Conservation (phyloP, 2,888 invertebrate genomes). For the Nesidiocoris tenuis region DNA sequence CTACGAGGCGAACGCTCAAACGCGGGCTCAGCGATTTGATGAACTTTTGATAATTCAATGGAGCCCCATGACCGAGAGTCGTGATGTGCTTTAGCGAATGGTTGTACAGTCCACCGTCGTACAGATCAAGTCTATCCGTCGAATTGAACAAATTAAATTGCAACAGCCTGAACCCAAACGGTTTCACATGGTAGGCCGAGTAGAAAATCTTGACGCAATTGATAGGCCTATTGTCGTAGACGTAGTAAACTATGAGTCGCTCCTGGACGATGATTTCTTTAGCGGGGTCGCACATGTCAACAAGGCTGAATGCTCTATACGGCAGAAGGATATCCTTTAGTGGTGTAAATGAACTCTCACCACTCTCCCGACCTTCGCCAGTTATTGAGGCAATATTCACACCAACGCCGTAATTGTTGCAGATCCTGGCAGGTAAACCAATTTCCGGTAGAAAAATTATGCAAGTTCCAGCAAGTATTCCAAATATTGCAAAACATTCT, state of each 20-base stretch:
- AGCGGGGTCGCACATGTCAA: slow-evolving; percentile 94
- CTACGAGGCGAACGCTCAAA: slow-evolving; percentile 85
- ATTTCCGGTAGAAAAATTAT: too few relatives aligned
- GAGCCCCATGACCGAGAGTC: slow-evolving; percentile 15
- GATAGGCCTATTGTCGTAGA: slow-evolving; percentile 92
- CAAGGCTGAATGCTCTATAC: slow-evolving; percentile 86
- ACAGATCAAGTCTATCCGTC: slow-evolving; percentile 81
- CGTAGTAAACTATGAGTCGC: slow-evolving; percentile 88
- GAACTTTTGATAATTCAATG: slow-evolving; percentile 57
- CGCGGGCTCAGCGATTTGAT: slow-evolving; percentile 75
- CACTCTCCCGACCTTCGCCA: slow-evolving; percentile 86
- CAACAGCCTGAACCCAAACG: slow-evolving; percentile 63
- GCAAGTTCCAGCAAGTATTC: too few relatives aligned
- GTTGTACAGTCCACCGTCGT: slow-evolving; percentile 91
- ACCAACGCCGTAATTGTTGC: slow-evolving; percentile 84
- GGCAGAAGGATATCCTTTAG: slow-evolving; percentile 79
- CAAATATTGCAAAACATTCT: too few relatives aligned
- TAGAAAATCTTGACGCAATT: slow-evolving; percentile 97
- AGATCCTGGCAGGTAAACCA: slow-evolving; percentile 62
- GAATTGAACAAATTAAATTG: slow-evolving; percentile 92
- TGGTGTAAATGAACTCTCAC: slow-evolving; percentile 85
- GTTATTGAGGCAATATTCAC: slow-evolving; percentile 86
- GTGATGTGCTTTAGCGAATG: slow-evolving; percentile 69
- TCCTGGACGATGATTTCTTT: slow-evolving; percentile 90
- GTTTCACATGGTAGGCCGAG: slow-evolving; percentile 79